Percentiles rank a stretch among this genome's conserved stretches.
Evolutionary conservation across 2,797 vertebrate genomes (phyloP).

Genomic region (Clangula hyemalis): DNA sequence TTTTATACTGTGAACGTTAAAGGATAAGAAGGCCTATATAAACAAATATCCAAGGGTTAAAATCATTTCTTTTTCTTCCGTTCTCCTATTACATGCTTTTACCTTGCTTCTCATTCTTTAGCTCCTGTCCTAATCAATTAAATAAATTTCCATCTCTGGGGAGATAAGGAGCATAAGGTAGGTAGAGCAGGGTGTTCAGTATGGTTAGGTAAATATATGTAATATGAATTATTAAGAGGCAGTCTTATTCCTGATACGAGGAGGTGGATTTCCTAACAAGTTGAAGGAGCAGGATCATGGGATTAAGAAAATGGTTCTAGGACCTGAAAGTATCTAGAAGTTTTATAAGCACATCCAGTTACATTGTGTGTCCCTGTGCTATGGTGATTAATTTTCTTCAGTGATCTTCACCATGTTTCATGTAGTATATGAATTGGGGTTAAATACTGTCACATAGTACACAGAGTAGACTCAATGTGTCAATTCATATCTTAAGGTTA

Average conservation of each 20-base stretch:
- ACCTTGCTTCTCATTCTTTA: not conserved
- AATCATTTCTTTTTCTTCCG: no score
- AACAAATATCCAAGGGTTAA: no score
- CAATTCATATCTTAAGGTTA: slow-evolving; percentile 4
- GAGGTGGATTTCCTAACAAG: not conserved
- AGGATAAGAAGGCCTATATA: no score
- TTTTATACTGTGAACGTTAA: no score
- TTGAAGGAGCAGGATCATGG: not conserved
- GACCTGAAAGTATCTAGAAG: not conserved
- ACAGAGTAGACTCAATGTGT: not conserved
- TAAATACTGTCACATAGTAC: not conserved
- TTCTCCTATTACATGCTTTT: not conserved
- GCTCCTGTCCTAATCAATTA: not conserved
- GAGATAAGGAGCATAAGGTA: not conserved
- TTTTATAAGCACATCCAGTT: not conserved
- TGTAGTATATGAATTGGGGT: not conserved
- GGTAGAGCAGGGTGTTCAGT: not conserved
- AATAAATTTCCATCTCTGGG: not conserved
- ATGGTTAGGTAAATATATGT: not conserved
- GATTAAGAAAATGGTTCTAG: not conserved
- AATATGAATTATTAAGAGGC: not conserved
- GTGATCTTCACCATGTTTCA: not conserved
- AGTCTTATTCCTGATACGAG: not conserved
- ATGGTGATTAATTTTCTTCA: not conserved
- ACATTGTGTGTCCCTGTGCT: not conserved